Base-by-base conservation (phyloP, 1,140 invertebrate genomes). In the Danaus plexippus region DNA sequence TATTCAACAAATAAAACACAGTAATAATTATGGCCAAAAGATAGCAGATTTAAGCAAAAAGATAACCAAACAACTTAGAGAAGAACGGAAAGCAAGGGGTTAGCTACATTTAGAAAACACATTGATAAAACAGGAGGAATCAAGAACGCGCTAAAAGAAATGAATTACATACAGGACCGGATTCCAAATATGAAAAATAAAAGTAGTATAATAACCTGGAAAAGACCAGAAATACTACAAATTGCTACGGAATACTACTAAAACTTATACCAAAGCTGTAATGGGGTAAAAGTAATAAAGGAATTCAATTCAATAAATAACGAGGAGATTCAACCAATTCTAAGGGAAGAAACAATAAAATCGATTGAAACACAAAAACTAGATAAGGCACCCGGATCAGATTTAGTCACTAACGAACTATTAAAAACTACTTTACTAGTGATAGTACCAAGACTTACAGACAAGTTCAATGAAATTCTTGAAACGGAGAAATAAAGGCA, bases 351-450 rank as follows among this genome's bases (percentile, higher is more conserved):
- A 64, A 57, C 43, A 43, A 47, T 56, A 50, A 53, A 45, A 62
- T 52, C 53, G 47, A 61, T 61, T 15, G 43, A 11, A 32, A 57
- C 59, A 47, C 62, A 59, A 47, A 67, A 67, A 41, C 8, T 22
- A 54, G 57, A 53, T 46, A 67, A 67, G 40, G 43, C 64, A 22
- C 61, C 57, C 15, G 57, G 52, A 55, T 46, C 54, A 12, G 52
- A 63, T 47, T 48, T 44, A 44, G 43, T 67, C 10, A 67, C 54
- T 1, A 67, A 67, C 32, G 61, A 63, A 61, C 40, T 63, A 47
- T 40, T 63, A 9, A 63, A 58, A 61, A 58, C 50, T n/a, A 49
- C 48, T 8, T 13, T 50, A 44, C 57, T 46, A 12, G 54, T 53
- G 11, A 57, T 54, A 32, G 46, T 41, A 11, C 59, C 6, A 43